Base-by-base conservation (phyloP, 2,797 vertebrate genomes). In the Hypotaenidia philippensis region DNA sequence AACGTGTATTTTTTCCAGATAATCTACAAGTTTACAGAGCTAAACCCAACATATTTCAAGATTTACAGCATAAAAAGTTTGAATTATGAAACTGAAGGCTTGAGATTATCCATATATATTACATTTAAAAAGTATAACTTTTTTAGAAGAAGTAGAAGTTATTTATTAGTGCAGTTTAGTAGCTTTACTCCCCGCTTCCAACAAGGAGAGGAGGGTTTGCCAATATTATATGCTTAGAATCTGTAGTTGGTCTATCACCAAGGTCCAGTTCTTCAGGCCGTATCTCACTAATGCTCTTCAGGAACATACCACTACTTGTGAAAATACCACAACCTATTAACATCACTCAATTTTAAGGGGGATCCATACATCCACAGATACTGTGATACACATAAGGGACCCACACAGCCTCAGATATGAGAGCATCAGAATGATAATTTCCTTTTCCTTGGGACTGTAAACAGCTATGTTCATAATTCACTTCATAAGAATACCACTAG, bases 371-470 rank as follows among this genome's bases (percentile, higher is more conserved):
- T 22, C 29, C 61, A 69, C 55, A 88, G 87, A 93, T 40, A 64
- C 83, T 41, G 59, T 1, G 3, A 82, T 38, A 88, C 9, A 50
- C 52, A 64, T 49, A 75, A 81, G 69, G 79, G 34, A 41, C 12
- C 68, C 74, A 75, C 26, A 53, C 49, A 60, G 47, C 79, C 72
- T 86, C 72, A 40, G 34, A 79, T 12, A 83, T 1, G 7, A 87
- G 87, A 85, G 53, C 57, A 93, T 40, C 68, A 84, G n/a, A 75
- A 74, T 75, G 56, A 57, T 60, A 11, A 77, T 66, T 76, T 94
- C 79, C 14, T 27, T 57, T 87, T 88, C 32, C 65, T 59, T 25
- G 13, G 36, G 84, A 72, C 4, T 64, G 44, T 68, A 83, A 75
- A 41, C 26, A 83, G 23, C 41, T 74, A 22, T 22, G 29, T n/a